Evolutionary conservation across 2,888 invertebrate genomes (phyloP), one percentile per base, ranked within the genome.

Genomic region (Phyllotreta cruciferae): DNA sequence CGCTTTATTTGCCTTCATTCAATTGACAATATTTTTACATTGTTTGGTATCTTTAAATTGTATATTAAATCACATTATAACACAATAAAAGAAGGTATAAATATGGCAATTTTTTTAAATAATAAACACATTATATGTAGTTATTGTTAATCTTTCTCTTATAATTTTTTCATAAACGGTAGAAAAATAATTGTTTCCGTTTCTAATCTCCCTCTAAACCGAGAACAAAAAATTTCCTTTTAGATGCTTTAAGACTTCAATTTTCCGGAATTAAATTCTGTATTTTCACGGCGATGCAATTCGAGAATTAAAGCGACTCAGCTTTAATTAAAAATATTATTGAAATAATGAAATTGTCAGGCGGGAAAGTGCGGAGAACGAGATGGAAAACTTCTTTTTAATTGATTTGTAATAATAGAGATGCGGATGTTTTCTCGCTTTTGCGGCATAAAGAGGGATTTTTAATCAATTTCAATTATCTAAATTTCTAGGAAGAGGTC

Each of bases 271-370:
- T 53, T 62, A 57, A 35, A 53, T 36, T 53, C 53, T 10, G 53
- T 52, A 50, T 54, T 61, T 64, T 53, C 41, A 57, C 61, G 64
- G 61, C 61, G 57, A 61, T 61, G 54, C 39, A 61, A 61, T 53
- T 61, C 36, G 41, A 45, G 57, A 44, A 64, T 57, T 64, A 57
- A 44, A 57, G 56, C 38, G 54, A 61, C 47, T 64, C 47, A 13
- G 50, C 13, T 64, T 64, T 64, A 64, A 64, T 64, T 64, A 54
- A 57, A 61, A 64, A 64, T 64, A 52, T 64, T 56, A 64, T 64
- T 64, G 61, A 64, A 64, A 57, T 64, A 57, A 57, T 54, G 41
- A 47, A 61, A 54, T 64, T 64, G 56, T 64, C 60, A 61, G 52
- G 9, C 45, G 56, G 36, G 11, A 11, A 36, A 50, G 34, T 37